These are phyloP conservation scores for Manis javanica DNA, from an alignment of 2,797 vertebrate genomes.

Conservation along the genomic window DNA sequence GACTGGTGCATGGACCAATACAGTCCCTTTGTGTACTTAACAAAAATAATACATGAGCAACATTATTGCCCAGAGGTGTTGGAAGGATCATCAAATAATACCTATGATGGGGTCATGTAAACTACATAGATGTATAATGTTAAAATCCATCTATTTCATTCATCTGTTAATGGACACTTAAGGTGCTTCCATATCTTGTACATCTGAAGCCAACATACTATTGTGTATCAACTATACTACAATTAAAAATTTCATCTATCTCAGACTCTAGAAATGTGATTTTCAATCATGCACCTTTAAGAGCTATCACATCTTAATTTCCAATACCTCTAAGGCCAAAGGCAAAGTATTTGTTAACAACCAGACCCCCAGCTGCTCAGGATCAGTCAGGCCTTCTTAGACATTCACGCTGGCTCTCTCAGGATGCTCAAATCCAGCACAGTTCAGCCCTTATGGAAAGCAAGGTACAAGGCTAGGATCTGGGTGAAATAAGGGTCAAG, in stretches of 20 bases:
- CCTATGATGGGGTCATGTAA: not conserved
- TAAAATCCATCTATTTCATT: constrained; percentile 4
- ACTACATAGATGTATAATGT: not conserved
- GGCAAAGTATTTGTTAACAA: not conserved
- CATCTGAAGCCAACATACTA: no score
- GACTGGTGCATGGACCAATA: not conserved
- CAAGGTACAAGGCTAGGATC: not conserved
- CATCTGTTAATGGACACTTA: no score
- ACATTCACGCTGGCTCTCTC: not conserved
- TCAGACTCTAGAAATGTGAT: not conserved
- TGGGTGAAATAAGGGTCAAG: not conserved
- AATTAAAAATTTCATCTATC: not conserved
- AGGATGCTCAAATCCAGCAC: not conserved
- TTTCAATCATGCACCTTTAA: not conserved
- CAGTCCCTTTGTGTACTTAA: not conserved
- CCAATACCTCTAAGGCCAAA: not conserved
- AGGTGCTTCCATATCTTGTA: no score
- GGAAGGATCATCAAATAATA: not conserved
- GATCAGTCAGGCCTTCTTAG: not conserved
- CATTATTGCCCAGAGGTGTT: not conserved
- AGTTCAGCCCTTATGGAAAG: not conserved
- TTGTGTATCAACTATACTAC: no score
- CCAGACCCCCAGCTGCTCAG: not conserved
- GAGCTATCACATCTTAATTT: not conserved
- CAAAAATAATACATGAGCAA: not conserved